phyloP scores from a whole-genome alignment of 1,140 invertebrate genomes.

The Drosophila serrata region DNA sequence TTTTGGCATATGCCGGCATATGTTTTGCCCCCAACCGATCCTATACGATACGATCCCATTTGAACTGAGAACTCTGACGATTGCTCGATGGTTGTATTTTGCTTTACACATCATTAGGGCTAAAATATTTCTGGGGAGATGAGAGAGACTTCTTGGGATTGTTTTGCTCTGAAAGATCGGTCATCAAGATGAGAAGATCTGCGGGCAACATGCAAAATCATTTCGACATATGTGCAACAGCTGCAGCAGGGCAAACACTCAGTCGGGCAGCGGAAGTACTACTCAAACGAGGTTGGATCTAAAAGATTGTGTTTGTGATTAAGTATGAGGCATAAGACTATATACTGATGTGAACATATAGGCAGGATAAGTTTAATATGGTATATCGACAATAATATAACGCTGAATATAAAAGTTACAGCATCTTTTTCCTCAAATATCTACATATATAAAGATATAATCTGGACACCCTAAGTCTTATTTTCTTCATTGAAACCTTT shows the following conservation, averaged over 20 bases:
- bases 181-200: constrained; percentile 28
- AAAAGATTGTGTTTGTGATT: background rate
- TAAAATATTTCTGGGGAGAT: constrained; percentile 26
- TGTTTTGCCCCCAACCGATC: constrained; percentile 20
- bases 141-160: constrained; percentile 20
- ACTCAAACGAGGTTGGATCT: constrained; percentile 10
- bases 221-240: constrained; percentile 64
- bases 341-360: too few relatives aligned
- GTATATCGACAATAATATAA: too few relatives aligned
- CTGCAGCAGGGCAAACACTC: constrained; percentile 30
- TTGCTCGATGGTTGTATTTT: constrained; percentile 1
- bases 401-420: too few relatives aligned
- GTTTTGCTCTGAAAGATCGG: constrained; percentile 4
- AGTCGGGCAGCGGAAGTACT: constrained; percentile 20
- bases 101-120: constrained; percentile 64
- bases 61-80: background rate
- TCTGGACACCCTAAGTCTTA: too few relatives aligned
- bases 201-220: constrained; percentile 41
- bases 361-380: too few relatives aligned
- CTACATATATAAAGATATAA: too few relatives aligned
- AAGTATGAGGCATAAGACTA: too few relatives aligned
- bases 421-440: too few relatives aligned
- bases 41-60: background rate
- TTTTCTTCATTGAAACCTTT: too few relatives aligned
- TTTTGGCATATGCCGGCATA: constrained; percentile 32